Evolutionary conservation across 2,797 vertebrate genomes (phyloP).

Genomic region (Esox masquinongy): DNA sequence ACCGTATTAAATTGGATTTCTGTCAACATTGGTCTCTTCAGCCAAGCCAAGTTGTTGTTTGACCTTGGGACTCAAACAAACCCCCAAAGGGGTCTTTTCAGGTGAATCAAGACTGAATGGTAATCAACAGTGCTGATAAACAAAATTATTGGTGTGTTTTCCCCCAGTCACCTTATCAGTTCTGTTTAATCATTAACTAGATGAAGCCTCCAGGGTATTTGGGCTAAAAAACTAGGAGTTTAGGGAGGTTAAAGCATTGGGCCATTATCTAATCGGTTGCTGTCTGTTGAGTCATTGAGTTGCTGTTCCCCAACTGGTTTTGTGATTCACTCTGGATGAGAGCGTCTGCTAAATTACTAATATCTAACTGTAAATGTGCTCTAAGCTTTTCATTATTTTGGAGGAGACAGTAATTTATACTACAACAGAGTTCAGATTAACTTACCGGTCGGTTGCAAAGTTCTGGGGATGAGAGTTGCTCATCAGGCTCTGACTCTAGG

Average conservation of each 20-base stretch:
- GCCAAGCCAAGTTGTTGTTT: constrained; percentile 17
- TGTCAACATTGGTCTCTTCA: constrained; percentile 36
- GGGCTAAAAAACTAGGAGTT: background rate
- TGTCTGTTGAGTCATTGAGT: no score
- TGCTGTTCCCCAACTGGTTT: no score
- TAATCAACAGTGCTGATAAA: constrained; percentile 36
- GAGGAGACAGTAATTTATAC: background rate
- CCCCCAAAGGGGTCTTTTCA: constrained; percentile 18
- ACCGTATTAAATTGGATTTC: constrained; percentile 44
- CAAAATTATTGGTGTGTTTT: constrained; percentile 12
- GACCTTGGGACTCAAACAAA: constrained; percentile 64
- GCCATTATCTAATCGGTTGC: no score
- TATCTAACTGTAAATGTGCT: background rate
- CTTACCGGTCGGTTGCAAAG: constrained; percentile 88
- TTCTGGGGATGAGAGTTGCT: constrained; percentile 87
- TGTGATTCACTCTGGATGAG: no score
- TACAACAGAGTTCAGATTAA: constrained; percentile 36
- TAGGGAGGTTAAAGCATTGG: background rate
- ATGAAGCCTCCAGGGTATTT: background rate
- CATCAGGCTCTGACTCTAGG: constrained; percentile 79
- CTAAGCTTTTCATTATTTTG: background rate
- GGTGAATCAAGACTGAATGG: constrained; percentile 55
- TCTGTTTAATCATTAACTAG: constrained; percentile 36
- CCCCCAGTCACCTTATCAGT: constrained; percentile 15
- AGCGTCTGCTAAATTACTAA: no score